Base-by-base conservation (phyloP, 2,888 invertebrate species). In the Carterocephalus palaemon region DNA sequence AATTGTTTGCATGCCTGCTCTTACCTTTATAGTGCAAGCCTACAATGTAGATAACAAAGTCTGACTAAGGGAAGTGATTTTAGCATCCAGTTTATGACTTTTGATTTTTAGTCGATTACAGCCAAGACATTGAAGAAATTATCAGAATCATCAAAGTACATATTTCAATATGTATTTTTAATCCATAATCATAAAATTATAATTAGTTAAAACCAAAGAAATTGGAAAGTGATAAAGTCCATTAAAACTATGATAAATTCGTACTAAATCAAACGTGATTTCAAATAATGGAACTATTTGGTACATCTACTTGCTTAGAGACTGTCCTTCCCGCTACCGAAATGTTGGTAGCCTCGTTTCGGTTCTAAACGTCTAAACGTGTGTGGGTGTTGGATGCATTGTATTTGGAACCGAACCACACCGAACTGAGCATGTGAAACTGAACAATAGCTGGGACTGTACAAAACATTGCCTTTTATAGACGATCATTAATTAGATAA, bases 1-100 rank as follows among this genome's bases (percentile, higher is more conserved):
- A 66, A 70, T 72, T 72, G 72, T 72, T 70, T 46, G 39, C 39
- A 39, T 34, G 39, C 34, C 23, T 29, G 22, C 39, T 39, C 26
- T 38, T 22, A 36, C 29, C 43, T 49, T 40, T 36, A 33, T 28
- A 40, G 39, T 50, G 43, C 43, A 29, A 43, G 43, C 17, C 36
- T 37, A 7, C 23, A 17, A 9, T 6, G 29, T 4, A 13, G 15
- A 28, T 37, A 24, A 13, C 29, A 10, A 16, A 43, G 15, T 15
- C 13, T 13, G 19, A 15, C n/a, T 15, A 34, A 22, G 22, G 4
- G 12, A 12, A 13, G 7, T n/a, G n/a, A n/a, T n/a, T n/a, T n/a
- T n/a, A n/a, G n/a, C n/a, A n/a, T n/a, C n/a, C n/a, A n/a, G n/a
- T n/a, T n/a, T n/a, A n/a, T n/a, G n/a, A n/a, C n/a, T n/a, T n/a